phyloP scores from a whole-genome alignment of 2,113 vertebrate genomes.

The Cathartes aura region DNA sequence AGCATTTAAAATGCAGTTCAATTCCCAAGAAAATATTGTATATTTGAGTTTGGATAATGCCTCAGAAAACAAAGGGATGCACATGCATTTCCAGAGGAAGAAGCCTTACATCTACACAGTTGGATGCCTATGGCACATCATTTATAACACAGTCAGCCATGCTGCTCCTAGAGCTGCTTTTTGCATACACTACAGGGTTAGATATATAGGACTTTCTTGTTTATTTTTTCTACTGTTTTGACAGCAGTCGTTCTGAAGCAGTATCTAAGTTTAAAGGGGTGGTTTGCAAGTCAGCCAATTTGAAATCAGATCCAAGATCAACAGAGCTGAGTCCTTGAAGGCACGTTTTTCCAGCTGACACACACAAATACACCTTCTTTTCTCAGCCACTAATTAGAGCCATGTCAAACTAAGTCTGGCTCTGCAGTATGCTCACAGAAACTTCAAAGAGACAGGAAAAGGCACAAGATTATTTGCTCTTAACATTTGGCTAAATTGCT shows the following conservation, averaged over 20 bases:
- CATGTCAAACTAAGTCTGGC: background rate
- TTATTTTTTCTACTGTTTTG: slow-evolving; percentile 1
- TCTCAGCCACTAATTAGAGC: background rate
- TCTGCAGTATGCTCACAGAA: background rate
- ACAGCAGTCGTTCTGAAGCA: slow-evolving; percentile 4
- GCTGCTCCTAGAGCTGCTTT: background rate
- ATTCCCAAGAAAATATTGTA: background rate
- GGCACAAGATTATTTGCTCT: background rate
- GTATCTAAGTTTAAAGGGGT: slow-evolving; percentile 2
- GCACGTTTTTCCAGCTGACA: slow-evolving; percentile 39
- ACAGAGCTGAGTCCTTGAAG: background rate
- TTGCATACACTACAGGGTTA: background rate
- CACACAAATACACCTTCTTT: slow-evolving; percentile 17
- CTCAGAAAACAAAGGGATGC: background rate
- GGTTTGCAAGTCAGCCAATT: slow-evolving; percentile 25
- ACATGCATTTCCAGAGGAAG: background rate
- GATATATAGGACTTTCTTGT: background rate
- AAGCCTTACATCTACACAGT: background rate
- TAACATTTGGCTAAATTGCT: background rate
- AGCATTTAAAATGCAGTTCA: background rate
- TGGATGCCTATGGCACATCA: background rate
- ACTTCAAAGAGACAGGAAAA: slow-evolving; percentile 4
- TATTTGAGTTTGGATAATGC: background rate
- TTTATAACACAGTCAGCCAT: background rate
- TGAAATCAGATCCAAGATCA: slow-evolving; percentile 29